Evolutionary conservation across 2,888 invertebrate species (phyloP), one percentile per base, ranked within the genome.

Genomic region (Plebejus melissa): DNA sequence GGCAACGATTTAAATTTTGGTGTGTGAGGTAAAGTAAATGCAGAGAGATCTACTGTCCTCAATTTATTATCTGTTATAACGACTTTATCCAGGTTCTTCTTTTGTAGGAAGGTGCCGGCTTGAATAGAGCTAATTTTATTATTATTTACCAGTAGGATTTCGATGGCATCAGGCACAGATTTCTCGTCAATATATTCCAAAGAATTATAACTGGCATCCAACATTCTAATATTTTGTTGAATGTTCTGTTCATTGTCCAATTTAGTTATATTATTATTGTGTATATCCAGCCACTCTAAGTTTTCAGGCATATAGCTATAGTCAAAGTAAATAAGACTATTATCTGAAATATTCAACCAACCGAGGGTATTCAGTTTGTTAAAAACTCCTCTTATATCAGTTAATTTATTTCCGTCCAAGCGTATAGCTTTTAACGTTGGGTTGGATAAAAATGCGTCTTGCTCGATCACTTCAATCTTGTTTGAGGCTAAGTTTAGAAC

Each of bases 401-500:
- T 95, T 77, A 97, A 91, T 86, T 95, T 94, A 88, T 97, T 97
- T 78, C 96, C 96, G 90, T 97, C 97, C 82, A 97, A 91, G 78
- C 96, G 94, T 80, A 97, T 95, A 74, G 96, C 96, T 83, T 96
- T 95, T 77, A 97, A 89, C 77, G 96, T 95, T 36, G 95, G 95
- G 87, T 96, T 96, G 80, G 95, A 94, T 78, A 95, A 94, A 90
- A 97, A 97, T 75, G 97, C 96, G 82, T 96, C 96, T 85, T 96
- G 95, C 86, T 97, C 96, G 81, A 97, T 95, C 82, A 94, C 95
- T 83, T 95, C 94, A 81, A 97, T 96, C 86, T 94, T 94, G 88
- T 98, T 98, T 78, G 96, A 96, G 72, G 97, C 97, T 80, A 97
- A 93, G 90, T 97, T 97, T 79, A 98, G 90, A 79, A 96, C 96